Evolutionary conservation across 1,140 invertebrate species (phyloP), one percentile per base, ranked within the genome.

Genomic region (Venustaconcha ellipsiformis): DNA sequence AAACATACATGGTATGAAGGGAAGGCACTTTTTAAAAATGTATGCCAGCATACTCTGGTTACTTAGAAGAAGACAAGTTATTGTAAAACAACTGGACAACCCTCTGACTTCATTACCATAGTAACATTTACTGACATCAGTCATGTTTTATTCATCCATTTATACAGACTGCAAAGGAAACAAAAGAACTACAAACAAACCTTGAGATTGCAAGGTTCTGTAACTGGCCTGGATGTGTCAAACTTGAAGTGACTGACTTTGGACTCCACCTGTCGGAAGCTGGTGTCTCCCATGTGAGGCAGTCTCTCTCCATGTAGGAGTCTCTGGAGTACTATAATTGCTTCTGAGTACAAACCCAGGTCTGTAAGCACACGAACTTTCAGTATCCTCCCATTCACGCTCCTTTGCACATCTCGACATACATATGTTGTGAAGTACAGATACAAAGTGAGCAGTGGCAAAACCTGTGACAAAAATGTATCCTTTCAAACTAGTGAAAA

Each of bases 301-400:
- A 90, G 80, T 20, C 83, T 79, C 62, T 90, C 88, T 1, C 89
- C 89, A 76, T 88, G 84, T 17, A 89, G 83, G 5, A 90, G 80
- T n/a, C 83, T 76, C 76, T 85, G 82, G 18, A 90, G 80, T 0
- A 80, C 82, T 26, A 82, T 81, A 18, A 89, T 73, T 2, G 89
- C 88, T 76, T 89, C 88, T 30, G 80, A 78, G 75, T 85, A 90
- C 48, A 90, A 76, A 17, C 81, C 76, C 14, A 89, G 79, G 67
- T 89, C 86, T 23, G 86, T 88, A 18, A 90, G 81, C 3, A 88
- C 85, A 14, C 86, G 82, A 1, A 88, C 82, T 72, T 86, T 88
- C 48, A 89, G 80, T 20, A 89, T 88, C 20, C 89, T 82, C 18
- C 88, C 84, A 70, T 89, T 84, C n/a, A 90, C 88, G 20, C 83